Evolutionary conservation across 2,113 vertebrate species (phyloP), one percentile per base, ranked within the genome.

Genomic region (Pomatostomus ruficeps): DNA sequence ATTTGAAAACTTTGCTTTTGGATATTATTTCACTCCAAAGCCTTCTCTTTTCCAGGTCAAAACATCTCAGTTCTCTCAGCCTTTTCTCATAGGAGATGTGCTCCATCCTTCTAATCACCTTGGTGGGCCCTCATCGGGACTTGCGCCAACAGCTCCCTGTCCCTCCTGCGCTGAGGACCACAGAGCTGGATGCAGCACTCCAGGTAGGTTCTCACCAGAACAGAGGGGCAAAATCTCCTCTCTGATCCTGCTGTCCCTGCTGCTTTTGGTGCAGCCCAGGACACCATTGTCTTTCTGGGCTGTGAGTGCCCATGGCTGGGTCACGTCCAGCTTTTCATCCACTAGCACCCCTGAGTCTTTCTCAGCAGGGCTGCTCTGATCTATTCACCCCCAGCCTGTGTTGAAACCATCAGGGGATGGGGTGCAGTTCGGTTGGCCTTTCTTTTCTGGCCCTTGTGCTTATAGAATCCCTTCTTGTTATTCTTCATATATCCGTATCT

Each of bases 141-240:
- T 54, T 45, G 9, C 2, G 33, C 33, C 19, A 21, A 14, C 12
- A 45, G 7, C 3, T 33, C 0, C 0, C 10, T 28, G 9, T 26
- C 11, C 6, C 4, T 46, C 57, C 48, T 63, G 14, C 46, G 4
- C 9, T 54, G 48, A 12, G 18, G 8, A 1, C 14, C 22, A 18
- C n/a, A 45, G 58, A 46, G 11, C 28, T 46, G 48, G 16, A 14
- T 45, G 26, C 28, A 3, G 11, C 11, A 4, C 26, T 38, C 1
- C 14, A 38, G 38, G 8, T 22, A 7, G 21, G 25, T 1, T 36
- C 33, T 62, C 17, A 11, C 14, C 22, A 83, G 38, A 59, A 20
- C 12, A 62, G 11, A 83, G 22, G 16, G 33, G 26, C 21, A 72
- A 40, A 62, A 72, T 63, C 18, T 22, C 6, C 11, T 72, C 22